phyloP scores from a whole-genome alignment of 1,140 invertebrate genomes.

The Pinna nobilis region DNA sequence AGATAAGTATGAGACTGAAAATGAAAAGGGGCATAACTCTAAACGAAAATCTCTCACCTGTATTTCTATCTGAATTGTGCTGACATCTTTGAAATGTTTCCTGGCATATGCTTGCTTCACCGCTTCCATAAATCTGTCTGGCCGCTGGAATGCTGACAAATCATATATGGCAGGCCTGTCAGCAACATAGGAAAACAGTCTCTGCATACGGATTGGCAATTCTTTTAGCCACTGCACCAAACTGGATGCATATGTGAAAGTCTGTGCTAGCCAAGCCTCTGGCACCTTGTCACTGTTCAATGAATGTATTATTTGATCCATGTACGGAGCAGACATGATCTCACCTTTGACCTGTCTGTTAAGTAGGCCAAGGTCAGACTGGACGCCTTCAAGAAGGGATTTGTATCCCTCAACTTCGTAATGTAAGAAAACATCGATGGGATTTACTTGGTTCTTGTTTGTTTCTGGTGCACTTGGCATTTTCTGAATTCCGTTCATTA shows the following conservation, averaged over 20 bases:
- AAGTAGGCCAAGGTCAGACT: constrained; percentile 57
- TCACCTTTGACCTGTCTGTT: constrained; percentile 50
- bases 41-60: constrained; percentile 50
- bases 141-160: constrained; percentile 65
- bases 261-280: constrained; percentile 53
- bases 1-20: too few species aligned
- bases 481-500: constrained; percentile 49
- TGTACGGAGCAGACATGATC: constrained; percentile 42
- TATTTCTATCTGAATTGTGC: constrained; percentile 57
- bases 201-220: constrained; percentile 44
- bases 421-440: constrained; percentile 64
- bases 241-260: constrained; percentile 54
- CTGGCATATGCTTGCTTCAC: constrained; percentile 67
- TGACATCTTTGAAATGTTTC: constrained; percentile 65
- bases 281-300: constrained; percentile 60
- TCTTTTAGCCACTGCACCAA: constrained; percentile 58
- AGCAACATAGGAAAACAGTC: constrained; percentile 48
- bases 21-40: too few species aligned
- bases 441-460: constrained; percentile 59
- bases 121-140: constrained; percentile 65
- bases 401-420: constrained; percentile 61
- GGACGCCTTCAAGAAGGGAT: constrained; percentile 50
- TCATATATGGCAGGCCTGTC: constrained; percentile 47
- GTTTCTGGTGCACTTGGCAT: constrained; percentile 60
- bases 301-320: constrained; percentile 50